Evolutionary conservation across 2,888 invertebrate genomes (phyloP).

Genomic region (Sphinx pinastri): DNA sequence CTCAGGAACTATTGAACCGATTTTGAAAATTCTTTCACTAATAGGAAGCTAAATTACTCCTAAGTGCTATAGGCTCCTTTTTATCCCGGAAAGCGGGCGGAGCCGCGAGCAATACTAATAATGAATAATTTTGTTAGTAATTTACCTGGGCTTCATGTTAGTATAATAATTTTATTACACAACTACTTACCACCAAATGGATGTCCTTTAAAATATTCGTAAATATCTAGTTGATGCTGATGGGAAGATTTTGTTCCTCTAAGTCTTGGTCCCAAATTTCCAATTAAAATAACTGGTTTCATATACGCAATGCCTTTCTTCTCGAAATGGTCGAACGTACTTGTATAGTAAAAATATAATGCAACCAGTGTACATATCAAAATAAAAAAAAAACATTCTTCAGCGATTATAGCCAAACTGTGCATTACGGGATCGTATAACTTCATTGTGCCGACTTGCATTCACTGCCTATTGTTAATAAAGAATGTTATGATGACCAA

Average conservation of each 20-base stretch:
- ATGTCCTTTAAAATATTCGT: slow-evolving; percentile 74
- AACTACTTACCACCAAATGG: slow-evolving; percentile 72
- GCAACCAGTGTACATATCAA: slow-evolving; percentile 58
- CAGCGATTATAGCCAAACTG: slow-evolving; percentile 27
- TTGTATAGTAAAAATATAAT: slow-evolving; percentile 72
- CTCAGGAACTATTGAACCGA: too few species aligned
- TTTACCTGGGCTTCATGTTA: neutral
- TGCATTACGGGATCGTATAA: neutral
- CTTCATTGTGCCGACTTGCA: neutral
- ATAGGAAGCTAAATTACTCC: too few species aligned
- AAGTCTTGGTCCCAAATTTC: slow-evolving; percentile 74
- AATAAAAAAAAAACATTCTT: slow-evolving; percentile 68
- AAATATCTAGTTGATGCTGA: slow-evolving; percentile 72
- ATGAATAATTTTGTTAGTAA: too few species aligned
- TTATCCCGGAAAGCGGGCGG: too few species aligned
- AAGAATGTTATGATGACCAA: neutral
- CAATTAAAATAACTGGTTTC: slow-evolving; percentile 77
- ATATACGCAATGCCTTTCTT: slow-evolving; percentile 71
- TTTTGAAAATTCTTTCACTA: too few species aligned
- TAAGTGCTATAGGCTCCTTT: too few species aligned
- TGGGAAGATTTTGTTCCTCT: slow-evolving; percentile 72
- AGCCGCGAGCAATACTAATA: too few species aligned
- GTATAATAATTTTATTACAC: neutral
- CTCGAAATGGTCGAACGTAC: slow-evolving; percentile 73
- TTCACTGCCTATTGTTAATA: neutral